A percentile compares a stretch with the other conserved stretches of the same genome.
These are phyloP conservation scores for Mohoua ochrocephala DNA, from an alignment of 2,113 vertebrate species.

Conservation along the genomic window DNA sequence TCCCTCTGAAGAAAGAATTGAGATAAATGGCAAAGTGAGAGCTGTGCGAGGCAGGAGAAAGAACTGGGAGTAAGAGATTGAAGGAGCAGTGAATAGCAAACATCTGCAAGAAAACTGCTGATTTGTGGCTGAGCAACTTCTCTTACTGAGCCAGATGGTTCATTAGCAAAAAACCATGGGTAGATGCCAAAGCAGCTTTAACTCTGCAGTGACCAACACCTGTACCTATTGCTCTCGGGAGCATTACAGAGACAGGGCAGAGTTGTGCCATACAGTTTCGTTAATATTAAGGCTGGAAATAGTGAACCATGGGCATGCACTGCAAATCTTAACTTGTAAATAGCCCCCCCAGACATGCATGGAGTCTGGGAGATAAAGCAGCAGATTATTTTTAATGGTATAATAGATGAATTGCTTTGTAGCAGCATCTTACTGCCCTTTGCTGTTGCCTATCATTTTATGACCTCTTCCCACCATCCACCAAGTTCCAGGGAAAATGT, in stretches of 20 bases:
- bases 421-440: neutral
- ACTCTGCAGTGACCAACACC: neutral
- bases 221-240: neutral
- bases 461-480: neutral
- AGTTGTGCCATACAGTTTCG: neutral
- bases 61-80: neutral
- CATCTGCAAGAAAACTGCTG: conserved; percentile 49
- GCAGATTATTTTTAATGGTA: neutral
- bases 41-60: neutral
- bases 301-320: neutral
- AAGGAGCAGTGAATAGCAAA: conserved; percentile 13
- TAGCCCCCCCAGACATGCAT: neutral
- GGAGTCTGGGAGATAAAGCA: neutral
- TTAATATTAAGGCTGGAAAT: neutral
- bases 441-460: neutral
- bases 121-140: neutral
- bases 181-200: conserved; percentile 4
- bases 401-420: neutral
- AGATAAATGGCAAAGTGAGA: neutral
- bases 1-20: neutral
- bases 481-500: neutral
- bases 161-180: neutral
- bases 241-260: neutral
- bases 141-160: neutral
- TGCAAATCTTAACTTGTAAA: neutral